Base-by-base conservation (phyloP, 2,797 vertebrate species). In the Acropternis orthonyx region DNA sequence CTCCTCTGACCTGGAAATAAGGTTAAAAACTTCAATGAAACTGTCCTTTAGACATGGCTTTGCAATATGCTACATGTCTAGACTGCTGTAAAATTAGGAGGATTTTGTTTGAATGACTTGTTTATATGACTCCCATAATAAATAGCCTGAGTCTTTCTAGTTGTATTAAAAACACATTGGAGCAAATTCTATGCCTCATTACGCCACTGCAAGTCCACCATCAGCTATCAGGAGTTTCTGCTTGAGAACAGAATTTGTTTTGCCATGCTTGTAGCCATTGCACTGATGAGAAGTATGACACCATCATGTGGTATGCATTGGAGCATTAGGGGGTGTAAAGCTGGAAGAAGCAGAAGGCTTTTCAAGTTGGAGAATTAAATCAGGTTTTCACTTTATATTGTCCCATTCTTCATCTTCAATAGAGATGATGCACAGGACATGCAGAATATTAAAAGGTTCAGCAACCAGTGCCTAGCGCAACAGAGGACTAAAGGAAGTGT, bases 21-120 rank as follows among this genome's bases (percentile, higher is more conserved):
- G 94, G 91, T 91, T 87, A 94, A 79, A 75, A 91, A 62, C 48
- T 63, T 90, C 56, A 93, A 59, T 65, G 51, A 63, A 55, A 9
- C 62, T 82, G 37, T 74, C 82, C 89, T 94, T 55, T 58, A 87
- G 77, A 97, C 88, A 84, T 34, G 61, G 88, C 94, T 96, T 92
- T 0, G 10, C 95, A 95, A 93, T 91, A 91, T 80, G 82, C 80
- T 94, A 23, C 83, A 76, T 94, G 95, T 94, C 95, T 96, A 95
- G 96, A 97, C 95, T 94, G 85, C 77, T 94, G 68, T 89, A 93
- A 96, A 96, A 96, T 89, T 88, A 94, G 80, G 46, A 93, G 95
- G 93, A 90, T 95, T 96, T 96, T 85, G 77, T 93, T 90, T 82
- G 92, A 93, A 90, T 76, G 71, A 95, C 71, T 97, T 96, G 92